These are phyloP conservation scores for Andricus curvator DNA, from an alignment of 2,888 invertebrate genomes.

Conservation along the genomic window DNA sequence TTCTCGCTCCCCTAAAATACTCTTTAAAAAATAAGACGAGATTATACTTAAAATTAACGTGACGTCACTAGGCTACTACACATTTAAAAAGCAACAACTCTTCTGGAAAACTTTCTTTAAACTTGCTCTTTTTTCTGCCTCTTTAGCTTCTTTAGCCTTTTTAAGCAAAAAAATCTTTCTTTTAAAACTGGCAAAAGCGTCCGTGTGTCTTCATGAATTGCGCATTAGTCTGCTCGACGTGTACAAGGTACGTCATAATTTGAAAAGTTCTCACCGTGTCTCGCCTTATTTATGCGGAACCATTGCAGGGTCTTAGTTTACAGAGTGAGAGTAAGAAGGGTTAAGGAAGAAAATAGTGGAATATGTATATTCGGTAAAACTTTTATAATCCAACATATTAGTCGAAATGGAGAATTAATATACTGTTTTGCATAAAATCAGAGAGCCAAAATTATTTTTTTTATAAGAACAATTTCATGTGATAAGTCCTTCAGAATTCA, in stretches of 20 bases:
- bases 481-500: neutral
- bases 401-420: neutral
- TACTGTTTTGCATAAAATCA: neutral
- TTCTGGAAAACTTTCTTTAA: neutral
- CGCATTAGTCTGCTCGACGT: constrained; percentile 55
- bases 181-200: constrained; percentile 26
- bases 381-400: neutral
- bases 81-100: neutral
- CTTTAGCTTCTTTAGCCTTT: neutral
- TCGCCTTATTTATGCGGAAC: constrained; percentile 47
- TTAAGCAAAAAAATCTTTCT: neutral
- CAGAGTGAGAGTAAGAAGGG: neutral
- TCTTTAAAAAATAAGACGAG: neutral
- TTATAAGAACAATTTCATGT: neutral
- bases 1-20: neutral
- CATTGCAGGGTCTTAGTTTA: neutral
- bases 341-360: constrained; percentile 41
- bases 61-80: neutral
- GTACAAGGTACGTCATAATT: constrained; percentile 46
- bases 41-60: neutral
- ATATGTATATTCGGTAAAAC: neutral
- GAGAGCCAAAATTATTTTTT: neutral
- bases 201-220: constrained; percentile 57
- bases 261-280: constrained; percentile 52
- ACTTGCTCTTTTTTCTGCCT: neutral